Evolutionary conservation across 2,113 vertebrate genomes (phyloP).

Genomic region (Hassar affinis): DNA sequence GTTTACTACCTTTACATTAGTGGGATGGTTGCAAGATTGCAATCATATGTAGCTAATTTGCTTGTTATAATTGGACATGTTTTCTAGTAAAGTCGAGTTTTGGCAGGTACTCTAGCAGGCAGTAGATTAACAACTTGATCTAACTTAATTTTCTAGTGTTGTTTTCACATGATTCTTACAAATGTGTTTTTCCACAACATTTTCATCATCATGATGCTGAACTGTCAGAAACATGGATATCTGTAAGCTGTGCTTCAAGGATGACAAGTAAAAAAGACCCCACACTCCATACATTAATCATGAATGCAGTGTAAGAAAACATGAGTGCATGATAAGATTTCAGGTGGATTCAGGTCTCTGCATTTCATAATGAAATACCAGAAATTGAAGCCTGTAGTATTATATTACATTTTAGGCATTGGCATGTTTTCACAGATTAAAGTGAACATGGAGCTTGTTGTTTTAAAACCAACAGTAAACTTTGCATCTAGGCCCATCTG

Average conservation of each 20-base stretch:
- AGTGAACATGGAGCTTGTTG: not conserved
- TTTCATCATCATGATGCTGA: not conserved
- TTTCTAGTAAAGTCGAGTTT: conserved; percentile 1
- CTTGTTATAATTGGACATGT: conserved; percentile 4
- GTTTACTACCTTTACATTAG: conserved; percentile 12
- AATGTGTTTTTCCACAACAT: conserved; percentile 4
- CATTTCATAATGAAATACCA: not conserved
- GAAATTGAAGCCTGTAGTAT: not conserved
- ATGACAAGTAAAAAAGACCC: not conserved
- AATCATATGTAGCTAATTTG: conserved; percentile 30
- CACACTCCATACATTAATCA: not conserved
- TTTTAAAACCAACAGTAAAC: not conserved
- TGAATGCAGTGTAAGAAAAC: not conserved
- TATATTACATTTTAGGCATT: not conserved
- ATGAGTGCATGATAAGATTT: not conserved
- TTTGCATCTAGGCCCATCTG: not conserved
- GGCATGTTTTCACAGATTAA: not conserved
- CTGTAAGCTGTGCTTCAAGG: not conserved
- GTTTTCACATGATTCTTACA: not conserved
- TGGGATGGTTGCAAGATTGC: not conserved
- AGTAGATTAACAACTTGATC: not conserved
- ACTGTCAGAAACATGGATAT: not conserved
- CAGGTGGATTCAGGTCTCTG: not conserved
- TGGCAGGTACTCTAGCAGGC: not conserved
- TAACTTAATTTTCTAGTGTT: not conserved